Conservation (phyloP, 2,113 vertebrate genomes). For the Passer domesticus region DNA sequence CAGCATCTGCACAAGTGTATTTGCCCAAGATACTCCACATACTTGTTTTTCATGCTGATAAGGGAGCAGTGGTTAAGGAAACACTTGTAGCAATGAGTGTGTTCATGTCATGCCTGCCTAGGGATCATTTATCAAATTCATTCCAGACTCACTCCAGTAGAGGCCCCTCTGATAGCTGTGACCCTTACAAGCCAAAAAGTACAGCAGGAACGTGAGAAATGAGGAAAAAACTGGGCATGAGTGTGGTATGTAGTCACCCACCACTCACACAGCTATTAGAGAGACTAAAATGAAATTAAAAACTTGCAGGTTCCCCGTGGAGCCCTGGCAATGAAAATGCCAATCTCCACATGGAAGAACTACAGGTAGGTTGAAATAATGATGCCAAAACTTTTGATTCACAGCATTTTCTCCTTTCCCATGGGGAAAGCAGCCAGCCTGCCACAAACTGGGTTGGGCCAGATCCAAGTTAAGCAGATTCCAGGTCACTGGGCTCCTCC, state of each 20-base stretch:
- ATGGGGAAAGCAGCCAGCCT: not conserved
- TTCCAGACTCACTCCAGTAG: not conserved
- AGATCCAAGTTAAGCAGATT: not conserved
- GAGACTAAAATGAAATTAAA: not conserved
- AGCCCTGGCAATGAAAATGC: not conserved
- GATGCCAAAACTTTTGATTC: not conserved
- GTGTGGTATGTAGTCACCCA: not conserved
- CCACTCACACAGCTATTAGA: not conserved
- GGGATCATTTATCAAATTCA: conserved; percentile 1
- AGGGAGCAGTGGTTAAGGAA: conserved; percentile 22
- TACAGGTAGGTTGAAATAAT: not conserved
- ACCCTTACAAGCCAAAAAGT: not conserved
- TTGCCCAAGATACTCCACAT: conserved; percentile 8
- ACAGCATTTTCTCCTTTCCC: not conserved
- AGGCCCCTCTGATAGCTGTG: not conserved
- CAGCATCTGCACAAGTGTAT: not conserved
- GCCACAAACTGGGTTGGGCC: not conserved
- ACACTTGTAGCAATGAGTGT: not conserved
- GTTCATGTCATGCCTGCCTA: rapidly evolving
- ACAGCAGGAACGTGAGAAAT: not conserved
- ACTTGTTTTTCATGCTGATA: conserved; percentile 35
- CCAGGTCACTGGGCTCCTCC: not conserved
- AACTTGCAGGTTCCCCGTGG: not conserved
- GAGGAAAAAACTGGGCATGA: not conserved
- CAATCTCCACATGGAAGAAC: not conserved